Evolutionary conservation across 1,140 invertebrate species (phyloP), one percentile per base, ranked within the genome.

Genomic region (Drosophila saltans): DNA sequence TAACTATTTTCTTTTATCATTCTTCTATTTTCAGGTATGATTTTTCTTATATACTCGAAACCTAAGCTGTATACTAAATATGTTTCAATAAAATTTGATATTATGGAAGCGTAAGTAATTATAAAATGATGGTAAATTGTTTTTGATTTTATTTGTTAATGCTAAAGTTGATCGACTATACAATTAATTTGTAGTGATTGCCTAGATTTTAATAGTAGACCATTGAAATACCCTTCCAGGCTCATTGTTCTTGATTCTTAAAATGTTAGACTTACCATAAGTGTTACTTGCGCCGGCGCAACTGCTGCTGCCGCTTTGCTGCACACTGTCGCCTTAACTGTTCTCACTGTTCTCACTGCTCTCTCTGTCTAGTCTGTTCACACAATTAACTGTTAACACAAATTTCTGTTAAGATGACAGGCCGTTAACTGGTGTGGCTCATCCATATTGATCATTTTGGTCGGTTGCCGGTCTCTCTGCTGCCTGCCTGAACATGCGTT

Each of bases 401-500:
- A 52, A 9, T 52, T 45, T 30, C 56, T 43, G 58, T 62, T 43
- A 43, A 52, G 45, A 21, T 52, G 45, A 52, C 45, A 52, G 45
- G 45, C 45, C 45, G 45, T 52, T 52, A 52, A 52, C 21, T 52
- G 11, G 16, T 24, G 16, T 24, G 45, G 45, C 45, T 52, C 45
- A 52, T 52, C 45, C 9, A 26, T 52, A 52, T 52, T 52, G 45
- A 52, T 52, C 21, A 6, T 3, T 52, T 21, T 26, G 45, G 5
- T 5, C 45, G 45, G 21, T 26, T 52, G 24, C 8, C 45, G 21
- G 45, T 6, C 2, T 30, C 4, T 30, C 28, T 30, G 28, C 21
- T 26, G 45, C 43, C 16, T 62, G 62, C 41, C 40, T 62, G 69
- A 67, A 45, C 73, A 81, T 81, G 79, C 78, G 69, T 40, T 60